Conservation (phyloP, 2,888 invertebrate genomes). For the Charanyca ferruginea region DNA sequence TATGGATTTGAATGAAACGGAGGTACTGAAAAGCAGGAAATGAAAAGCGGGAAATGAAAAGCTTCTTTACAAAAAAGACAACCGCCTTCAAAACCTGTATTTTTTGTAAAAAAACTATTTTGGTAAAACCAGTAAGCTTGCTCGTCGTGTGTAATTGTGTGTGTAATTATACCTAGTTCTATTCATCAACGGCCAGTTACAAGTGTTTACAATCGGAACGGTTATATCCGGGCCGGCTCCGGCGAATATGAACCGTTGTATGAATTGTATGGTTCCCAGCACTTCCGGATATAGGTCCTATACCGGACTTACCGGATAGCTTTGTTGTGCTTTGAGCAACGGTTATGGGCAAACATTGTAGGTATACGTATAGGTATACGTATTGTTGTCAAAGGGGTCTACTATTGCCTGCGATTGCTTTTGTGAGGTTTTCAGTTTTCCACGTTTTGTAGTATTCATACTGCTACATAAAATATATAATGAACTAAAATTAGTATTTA, state of each 20-base stretch:
- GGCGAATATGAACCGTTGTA: conserved; percentile 16
- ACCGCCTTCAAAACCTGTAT: too few species aligned
- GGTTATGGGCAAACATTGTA: neutral
- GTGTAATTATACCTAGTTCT: neutral
- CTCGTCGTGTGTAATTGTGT: too few species aligned
- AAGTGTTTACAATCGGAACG: conserved; percentile 43
- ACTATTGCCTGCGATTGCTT: too few species aligned
- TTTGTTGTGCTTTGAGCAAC: conserved; percentile 20
- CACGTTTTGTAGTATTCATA: too few species aligned
- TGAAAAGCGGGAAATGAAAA: too few species aligned
- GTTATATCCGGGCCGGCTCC: conserved; percentile 37
- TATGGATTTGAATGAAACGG: too few species aligned
- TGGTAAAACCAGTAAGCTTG: too few species aligned
- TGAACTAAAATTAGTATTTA: too few species aligned
- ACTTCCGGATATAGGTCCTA: conserved; percentile 40
- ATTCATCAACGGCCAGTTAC: conserved; percentile 7
- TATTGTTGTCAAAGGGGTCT: conserved; percentile 5
- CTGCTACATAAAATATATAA: neutral
- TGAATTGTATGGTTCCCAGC: conserved; percentile 16
- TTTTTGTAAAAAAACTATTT: too few species aligned
- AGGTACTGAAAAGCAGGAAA: too few species aligned
- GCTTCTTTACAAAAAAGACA: too few species aligned
- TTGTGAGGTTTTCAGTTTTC: neutral
- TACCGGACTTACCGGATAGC: conserved; percentile 18
- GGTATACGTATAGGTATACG: too few species aligned